These are phyloP conservation scores for Drosophila ezoana DNA, from an alignment of 2,888 invertebrate genomes.

Conservation along the genomic window DNA sequence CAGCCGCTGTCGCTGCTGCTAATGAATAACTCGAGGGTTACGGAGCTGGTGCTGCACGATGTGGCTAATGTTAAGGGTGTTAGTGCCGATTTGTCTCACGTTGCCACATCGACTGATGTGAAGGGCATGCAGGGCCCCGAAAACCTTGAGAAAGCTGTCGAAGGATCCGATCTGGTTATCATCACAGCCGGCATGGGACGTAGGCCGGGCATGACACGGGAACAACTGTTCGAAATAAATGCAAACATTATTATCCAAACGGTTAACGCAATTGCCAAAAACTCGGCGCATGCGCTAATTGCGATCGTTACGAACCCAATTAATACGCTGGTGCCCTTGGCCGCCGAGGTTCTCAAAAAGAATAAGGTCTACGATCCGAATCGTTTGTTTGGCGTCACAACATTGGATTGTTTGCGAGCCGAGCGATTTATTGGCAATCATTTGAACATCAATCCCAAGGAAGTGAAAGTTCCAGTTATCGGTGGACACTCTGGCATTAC, in stretches of 20 bases:
- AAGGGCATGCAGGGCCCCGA: constrained; percentile 86
- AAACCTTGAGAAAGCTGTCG: constrained; percentile 91
- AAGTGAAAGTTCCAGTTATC: constrained; percentile 94
- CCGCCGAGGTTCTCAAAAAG: constrained; percentile 92
- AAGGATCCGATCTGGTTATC: constrained; percentile 92
- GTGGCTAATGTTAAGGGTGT: constrained; percentile 96
- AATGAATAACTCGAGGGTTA: constrained; percentile 93
- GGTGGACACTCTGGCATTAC: constrained; percentile 99
- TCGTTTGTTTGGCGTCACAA: constrained; percentile 96
- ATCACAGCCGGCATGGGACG: constrained; percentile 98
- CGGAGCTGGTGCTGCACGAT: constrained; percentile 94
- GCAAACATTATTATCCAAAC: constrained; percentile 96
- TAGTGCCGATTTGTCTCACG: constrained; percentile 97
- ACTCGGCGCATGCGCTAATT: constrained; percentile 94
- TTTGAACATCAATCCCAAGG: constrained; percentile 92
- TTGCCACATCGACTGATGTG: constrained; percentile 92
- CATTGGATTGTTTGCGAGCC: constrained; percentile 96
- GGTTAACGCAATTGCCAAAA: constrained; percentile 90
- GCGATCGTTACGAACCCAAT: constrained; percentile 99
- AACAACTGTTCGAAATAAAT: constrained; percentile 98
- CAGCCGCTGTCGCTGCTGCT: constrained; percentile 96
- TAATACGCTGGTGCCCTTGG: constrained; percentile 98
- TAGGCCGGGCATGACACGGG: constrained; percentile 98
- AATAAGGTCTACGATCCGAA: constrained; percentile 93
- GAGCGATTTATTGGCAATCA: constrained; percentile 95